Conservation (phyloP, 1,140 invertebrate species). For the Venturia canescens region DNA sequence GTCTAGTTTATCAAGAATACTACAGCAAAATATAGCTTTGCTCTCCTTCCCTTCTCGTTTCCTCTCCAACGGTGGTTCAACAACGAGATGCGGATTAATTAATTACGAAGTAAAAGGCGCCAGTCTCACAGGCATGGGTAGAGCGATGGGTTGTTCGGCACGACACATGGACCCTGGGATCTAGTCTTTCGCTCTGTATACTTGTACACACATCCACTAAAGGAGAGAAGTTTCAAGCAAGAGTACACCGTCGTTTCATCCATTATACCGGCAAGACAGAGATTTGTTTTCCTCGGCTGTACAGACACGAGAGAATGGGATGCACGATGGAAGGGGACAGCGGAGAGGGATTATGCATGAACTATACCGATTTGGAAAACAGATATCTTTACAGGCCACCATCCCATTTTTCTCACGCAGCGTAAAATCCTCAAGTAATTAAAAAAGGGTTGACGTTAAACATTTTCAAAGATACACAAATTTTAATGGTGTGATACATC, state of each 20-base stretch:
- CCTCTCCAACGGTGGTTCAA: constrained; percentile 31
- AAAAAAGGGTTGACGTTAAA: not conserved
- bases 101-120: constrained; percentile 59
- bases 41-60: not conserved
- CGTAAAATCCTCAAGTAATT: constrained; percentile 61
- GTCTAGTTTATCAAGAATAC: constrained; percentile 35
- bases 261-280: constrained; percentile 68
- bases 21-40: constrained; percentile 17
- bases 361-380: constrained; percentile 14
- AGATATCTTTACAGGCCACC: not conserved
- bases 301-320: constrained; percentile 44
- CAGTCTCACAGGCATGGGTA: constrained; percentile 55
- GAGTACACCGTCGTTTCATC: constrained; percentile 66
- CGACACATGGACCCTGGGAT: constrained; percentile 56
- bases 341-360: constrained; percentile 21
- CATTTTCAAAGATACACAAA: not conserved
- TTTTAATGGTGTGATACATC: too few species aligned
- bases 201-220: not conserved
- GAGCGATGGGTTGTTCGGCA: constrained; percentile 29
- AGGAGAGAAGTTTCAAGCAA: constrained; percentile 10
- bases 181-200: constrained; percentile 40
- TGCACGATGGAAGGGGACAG: not conserved
- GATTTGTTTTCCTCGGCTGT: constrained; percentile 71
- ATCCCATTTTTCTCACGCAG: constrained; percentile 59
- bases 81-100: constrained; percentile 57